Base-by-base conservation (phyloP, 2,113 vertebrate species). In the Poeciliopsis turrubarensis region DNA sequence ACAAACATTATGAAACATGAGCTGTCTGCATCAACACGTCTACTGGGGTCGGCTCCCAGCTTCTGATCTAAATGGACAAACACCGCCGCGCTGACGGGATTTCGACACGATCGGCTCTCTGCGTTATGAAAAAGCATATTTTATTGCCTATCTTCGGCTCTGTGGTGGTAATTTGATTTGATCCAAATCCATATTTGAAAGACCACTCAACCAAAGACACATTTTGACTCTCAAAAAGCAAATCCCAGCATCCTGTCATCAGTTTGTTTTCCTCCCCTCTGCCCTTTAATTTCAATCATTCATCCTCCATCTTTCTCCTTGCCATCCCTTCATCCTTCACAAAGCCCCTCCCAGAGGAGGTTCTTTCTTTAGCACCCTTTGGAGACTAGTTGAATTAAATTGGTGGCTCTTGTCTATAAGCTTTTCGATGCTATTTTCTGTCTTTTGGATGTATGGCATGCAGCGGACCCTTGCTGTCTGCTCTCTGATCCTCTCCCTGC, bases 1-100 rank as follows among this genome's bases (percentile, higher is more conserved):
- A 82, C 75, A 80, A 79, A 79, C 77, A 77, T 74, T 69, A 70
- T 68, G 79, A 88, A 90, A 89, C 80, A 72, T 41, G 77, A 87
- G 83, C 83, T 26, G 75, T 44, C 64, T 44, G 14, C 19, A 87
- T 88, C 69, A 83, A 84, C 82, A 65, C 66, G 39, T 77, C 76
- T 73, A 10, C 41, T 70, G n/a, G 65, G 68, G 67, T 60, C 47
- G 62, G 41, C 66, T 29, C 76, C 66, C 75, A 62, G 41, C 67
- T 30, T 77, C 79, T 81, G 66, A 81, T 44, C 69, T 37, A 13
- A 73, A 63, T 3, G 26, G 26, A 72, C 68, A 74, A 83, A 84
- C 32, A 27, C n/a, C 11, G 60, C 63, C 44, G 41, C 60, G 47
- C 65, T 65, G 66, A 80, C 13, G 3, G 63, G 77, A 86, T 83